phyloP scores from a whole-genome alignment of 1,140 invertebrate genomes.

The Theocolax elegans region DNA sequence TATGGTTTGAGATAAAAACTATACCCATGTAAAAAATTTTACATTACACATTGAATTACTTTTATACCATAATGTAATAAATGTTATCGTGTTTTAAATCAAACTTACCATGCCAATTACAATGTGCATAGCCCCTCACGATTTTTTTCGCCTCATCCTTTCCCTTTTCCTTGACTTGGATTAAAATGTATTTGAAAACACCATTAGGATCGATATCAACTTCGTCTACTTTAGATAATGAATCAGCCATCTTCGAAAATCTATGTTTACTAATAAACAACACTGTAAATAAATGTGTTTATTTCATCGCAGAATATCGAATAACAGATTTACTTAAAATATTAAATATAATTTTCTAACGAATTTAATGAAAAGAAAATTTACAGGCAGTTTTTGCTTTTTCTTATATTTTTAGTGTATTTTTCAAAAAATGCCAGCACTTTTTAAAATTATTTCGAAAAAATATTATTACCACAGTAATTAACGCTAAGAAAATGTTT shows the following conservation, averaged over 20 bases:
- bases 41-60: no score
- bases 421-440: no score
- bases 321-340: background rate
- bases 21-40: no score
- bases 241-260: conserved; percentile 52
- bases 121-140: conserved; percentile 79
- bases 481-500: no score
- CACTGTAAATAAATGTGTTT: conserved; percentile 21
- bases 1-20: no score
- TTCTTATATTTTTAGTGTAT: no score
- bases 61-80: no score
- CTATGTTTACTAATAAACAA: background rate
- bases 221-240: conserved; percentile 71
- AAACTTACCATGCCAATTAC: conserved; percentile 78
- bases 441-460: no score
- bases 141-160: conserved; percentile 71
- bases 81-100: no score
- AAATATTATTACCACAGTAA: no score
- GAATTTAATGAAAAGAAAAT: no score
- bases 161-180: conserved; percentile 73
- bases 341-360: background rate
- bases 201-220: conserved; percentile 85
- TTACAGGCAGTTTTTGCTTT: no score
- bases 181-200: conserved; percentile 88
- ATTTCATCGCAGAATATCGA: background rate